These are phyloP conservation scores for Artibeus jamaicensis DNA, from an alignment of 2,797 vertebrate species.

Conservation along the genomic window DNA sequence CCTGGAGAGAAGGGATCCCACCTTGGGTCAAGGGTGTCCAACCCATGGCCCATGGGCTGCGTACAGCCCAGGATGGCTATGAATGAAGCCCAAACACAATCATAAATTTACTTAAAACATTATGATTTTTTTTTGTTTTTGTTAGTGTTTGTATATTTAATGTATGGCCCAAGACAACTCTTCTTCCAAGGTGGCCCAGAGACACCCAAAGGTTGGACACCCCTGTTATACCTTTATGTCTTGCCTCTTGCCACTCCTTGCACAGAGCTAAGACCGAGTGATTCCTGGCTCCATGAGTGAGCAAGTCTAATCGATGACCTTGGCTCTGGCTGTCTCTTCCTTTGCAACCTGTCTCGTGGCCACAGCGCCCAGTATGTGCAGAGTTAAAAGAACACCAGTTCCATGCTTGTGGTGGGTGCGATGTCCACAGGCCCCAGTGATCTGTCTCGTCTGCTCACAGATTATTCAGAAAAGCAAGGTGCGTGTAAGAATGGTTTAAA, in stretches of 20 bases:
- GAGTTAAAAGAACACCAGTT: not conserved
- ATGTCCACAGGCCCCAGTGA: too few relatives aligned
- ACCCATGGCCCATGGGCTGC: too few relatives aligned
- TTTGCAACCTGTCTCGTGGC: not conserved
- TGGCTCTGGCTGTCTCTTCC: not conserved
- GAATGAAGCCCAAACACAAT: too few relatives aligned
- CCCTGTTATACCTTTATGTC: not conserved
- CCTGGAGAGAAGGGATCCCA: not conserved
- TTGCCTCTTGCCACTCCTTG: not conserved
- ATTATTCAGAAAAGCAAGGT: not conserved
- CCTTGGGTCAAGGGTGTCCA: not conserved
- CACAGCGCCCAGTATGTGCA: not conserved
- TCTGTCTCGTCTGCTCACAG: not conserved
- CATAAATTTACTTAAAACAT: too few relatives aligned
- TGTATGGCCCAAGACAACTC: too few relatives aligned
- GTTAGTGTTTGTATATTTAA: too few relatives aligned
- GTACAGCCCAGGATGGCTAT: too few relatives aligned
- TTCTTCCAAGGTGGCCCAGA: too few relatives aligned
- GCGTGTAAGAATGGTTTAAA: not conserved
- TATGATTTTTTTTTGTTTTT: too few relatives aligned
- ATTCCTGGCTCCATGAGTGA: not conserved
- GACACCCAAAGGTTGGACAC: too few relatives aligned
- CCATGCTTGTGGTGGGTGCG: fast-evolving
- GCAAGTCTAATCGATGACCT: not conserved
- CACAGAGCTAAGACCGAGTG: not conserved